Evolutionary conservation across 2,888 invertebrate species (phyloP).

Genomic region (Tuberolachnus salignus): DNA sequence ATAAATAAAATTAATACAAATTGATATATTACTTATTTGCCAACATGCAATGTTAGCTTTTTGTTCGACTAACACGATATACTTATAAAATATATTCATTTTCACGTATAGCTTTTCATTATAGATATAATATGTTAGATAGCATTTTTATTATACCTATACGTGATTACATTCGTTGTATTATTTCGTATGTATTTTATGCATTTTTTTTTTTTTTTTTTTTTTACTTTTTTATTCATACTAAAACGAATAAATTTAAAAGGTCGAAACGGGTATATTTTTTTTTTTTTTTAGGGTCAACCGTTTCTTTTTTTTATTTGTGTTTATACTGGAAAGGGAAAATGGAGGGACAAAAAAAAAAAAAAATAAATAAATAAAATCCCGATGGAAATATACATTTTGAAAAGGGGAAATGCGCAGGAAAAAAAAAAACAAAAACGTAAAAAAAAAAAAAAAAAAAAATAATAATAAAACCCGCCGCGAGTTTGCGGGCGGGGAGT

Average conservation of each 20-base stretch:
- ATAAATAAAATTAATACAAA: no score
- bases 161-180: conserved; percentile 22
- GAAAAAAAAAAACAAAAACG: conserved; percentile 10
- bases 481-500: background rate
- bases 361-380: no score
- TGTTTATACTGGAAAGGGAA: conserved; percentile 19
- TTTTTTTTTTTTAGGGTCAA: conserved; percentile 52
- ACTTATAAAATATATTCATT: background rate
- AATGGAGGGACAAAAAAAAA: conserved; percentile 41
- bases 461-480: background rate
- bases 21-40: no score
- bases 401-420: conserved; percentile 30
- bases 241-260: conserved; percentile 51
- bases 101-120: background rate
- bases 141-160: conserved; percentile 36
- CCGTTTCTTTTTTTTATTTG: conserved; percentile 14
- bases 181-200: conserved; percentile 22
- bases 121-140: conserved; percentile 17
- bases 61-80: conserved; percentile 5
- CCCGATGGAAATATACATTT: conserved; percentile 19
- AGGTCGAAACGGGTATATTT: conserved; percentile 40
- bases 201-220: background rate
- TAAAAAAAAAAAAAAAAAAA: background rate
- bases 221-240: conserved; percentile 22
- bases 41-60: background rate